These are phyloP conservation scores for Iselma pallidipennis DNA, from an alignment of 2,888 invertebrate genomes.

Conservation along the genomic window DNA sequence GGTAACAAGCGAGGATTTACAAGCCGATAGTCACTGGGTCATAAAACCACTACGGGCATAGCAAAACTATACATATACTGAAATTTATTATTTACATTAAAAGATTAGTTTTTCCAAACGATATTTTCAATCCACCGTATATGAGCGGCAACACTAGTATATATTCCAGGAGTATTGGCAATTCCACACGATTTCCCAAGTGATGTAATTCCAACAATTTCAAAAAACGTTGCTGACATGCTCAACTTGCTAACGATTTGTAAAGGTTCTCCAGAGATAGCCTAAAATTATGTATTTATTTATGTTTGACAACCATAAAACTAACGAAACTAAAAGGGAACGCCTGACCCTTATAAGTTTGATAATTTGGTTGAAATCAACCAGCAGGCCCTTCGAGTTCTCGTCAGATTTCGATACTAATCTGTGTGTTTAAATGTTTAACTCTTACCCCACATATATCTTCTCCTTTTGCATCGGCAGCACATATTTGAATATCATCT, in stretches of 20 bases:
- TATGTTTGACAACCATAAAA: background rate
- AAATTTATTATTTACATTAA: background rate
- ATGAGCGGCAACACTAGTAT: conserved; percentile 57
- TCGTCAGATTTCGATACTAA: too few relatives aligned
- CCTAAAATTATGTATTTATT: conserved; percentile 51
- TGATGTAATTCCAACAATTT: conserved; percentile 58
- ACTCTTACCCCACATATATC: conserved; percentile 61
- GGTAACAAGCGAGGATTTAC: too few relatives aligned
- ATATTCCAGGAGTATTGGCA: conserved; percentile 52
- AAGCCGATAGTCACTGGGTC: too few relatives aligned
- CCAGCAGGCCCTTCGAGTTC: too few relatives aligned
- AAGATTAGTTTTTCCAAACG: conserved; percentile 49
- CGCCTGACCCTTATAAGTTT: too few relatives aligned
- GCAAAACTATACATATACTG: too few relatives aligned
- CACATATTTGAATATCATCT: conserved; percentile 59
- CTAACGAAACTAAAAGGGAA: too few relatives aligned
- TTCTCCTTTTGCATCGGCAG: conserved; percentile 52
- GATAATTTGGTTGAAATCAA: too few relatives aligned
- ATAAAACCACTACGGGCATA: too few relatives aligned
- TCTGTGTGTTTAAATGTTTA: too few relatives aligned
- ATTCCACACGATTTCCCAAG: conserved; percentile 56
- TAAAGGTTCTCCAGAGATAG: conserved; percentile 69
- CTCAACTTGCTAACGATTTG: conserved; percentile 40
- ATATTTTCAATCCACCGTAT: conserved; percentile 58
- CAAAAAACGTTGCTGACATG: conserved; percentile 55